These are phyloP conservation scores for Kryptolebias ocellatus DNA, from an alignment of 2,797 vertebrate species.

Conservation along the genomic window DNA sequence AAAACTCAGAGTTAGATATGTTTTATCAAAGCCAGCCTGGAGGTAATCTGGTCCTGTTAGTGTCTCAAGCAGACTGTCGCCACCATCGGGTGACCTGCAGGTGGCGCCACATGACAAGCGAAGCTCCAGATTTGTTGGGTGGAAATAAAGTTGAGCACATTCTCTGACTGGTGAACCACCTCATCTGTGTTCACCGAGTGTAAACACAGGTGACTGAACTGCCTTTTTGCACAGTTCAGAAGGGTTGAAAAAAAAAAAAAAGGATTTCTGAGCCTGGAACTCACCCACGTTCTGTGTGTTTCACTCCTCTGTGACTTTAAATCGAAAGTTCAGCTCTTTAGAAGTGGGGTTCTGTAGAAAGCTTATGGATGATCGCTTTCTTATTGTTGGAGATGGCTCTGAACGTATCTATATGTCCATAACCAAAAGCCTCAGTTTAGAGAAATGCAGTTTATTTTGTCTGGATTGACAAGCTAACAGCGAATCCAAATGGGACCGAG, in stretches of 20 bases:
- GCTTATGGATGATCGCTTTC: no score
- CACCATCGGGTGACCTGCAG: slow-evolving; percentile 59
- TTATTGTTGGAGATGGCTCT: no score
- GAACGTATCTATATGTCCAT: no score
- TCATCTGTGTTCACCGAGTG: slow-evolving; percentile 55
- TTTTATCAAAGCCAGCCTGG: no score
- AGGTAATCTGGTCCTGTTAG: neutral
- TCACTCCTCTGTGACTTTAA: slow-evolving; percentile 39
- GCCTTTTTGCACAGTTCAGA: slow-evolving; percentile 57
- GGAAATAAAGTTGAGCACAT: slow-evolving; percentile 43
- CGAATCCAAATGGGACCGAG: no score
- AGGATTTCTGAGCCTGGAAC: slow-evolving; percentile 67
- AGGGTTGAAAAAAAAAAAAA: slow-evolving; percentile 76
- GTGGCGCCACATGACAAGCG: slow-evolving; percentile 61
- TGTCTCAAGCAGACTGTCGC: slow-evolving; percentile 25
- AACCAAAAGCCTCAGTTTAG: no score
- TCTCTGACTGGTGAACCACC: slow-evolving; percentile 56
- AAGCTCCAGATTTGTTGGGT: slow-evolving; percentile 27
- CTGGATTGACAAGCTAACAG: no score
- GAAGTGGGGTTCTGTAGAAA: no score
- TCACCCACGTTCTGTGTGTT: slow-evolving; percentile 36
- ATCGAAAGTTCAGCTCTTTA: neutral
- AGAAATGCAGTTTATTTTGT: no score
- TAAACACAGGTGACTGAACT: slow-evolving; percentile 57
- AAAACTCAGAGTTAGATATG: no score